These are phyloP conservation scores for Monochamus saltuarius DNA, from an alignment of 1,140 invertebrate species.

Conservation along the genomic window DNA sequence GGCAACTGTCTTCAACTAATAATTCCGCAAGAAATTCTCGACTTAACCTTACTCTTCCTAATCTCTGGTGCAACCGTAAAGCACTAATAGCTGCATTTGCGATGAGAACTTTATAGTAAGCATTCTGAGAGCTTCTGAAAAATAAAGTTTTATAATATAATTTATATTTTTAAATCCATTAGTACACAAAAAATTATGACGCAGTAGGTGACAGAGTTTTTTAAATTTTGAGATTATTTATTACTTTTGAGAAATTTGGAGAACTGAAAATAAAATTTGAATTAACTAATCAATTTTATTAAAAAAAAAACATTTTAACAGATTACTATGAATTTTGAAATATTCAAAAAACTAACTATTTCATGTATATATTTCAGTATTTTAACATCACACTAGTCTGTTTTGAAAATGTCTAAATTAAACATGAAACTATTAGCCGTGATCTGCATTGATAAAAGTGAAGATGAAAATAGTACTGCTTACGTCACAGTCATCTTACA, in stretches of 20 bases:
- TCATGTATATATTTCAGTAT: background rate
- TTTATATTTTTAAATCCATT: background rate
- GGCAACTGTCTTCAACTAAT: constrained; percentile 90
- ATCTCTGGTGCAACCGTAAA: constrained; percentile 87
- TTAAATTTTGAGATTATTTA: background rate
- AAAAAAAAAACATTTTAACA: background rate
- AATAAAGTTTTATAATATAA: constrained; percentile 27
- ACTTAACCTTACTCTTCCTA: constrained; percentile 78
- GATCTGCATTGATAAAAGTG: too few relatives aligned
- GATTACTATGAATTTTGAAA: background rate
- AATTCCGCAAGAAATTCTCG: constrained; percentile 78
- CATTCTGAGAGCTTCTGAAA: constrained; percentile 76
- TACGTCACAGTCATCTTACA: too few relatives aligned
- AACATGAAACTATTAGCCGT: too few relatives aligned
- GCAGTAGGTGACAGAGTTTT: background rate
- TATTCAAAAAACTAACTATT: background rate
- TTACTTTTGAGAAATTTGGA: background rate
- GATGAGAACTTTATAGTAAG: constrained; percentile 88
- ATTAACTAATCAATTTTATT: background rate
- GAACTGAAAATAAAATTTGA: background rate
- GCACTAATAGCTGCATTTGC: constrained; percentile 92
- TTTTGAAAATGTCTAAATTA: too few relatives aligned
- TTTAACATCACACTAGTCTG: background rate
- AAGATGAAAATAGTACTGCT: too few relatives aligned
- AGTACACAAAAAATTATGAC: background rate